These are phyloP conservation scores for Drosophila baimaii DNA, from an alignment of 1,140 invertebrate genomes.

Conservation along the genomic window DNA sequence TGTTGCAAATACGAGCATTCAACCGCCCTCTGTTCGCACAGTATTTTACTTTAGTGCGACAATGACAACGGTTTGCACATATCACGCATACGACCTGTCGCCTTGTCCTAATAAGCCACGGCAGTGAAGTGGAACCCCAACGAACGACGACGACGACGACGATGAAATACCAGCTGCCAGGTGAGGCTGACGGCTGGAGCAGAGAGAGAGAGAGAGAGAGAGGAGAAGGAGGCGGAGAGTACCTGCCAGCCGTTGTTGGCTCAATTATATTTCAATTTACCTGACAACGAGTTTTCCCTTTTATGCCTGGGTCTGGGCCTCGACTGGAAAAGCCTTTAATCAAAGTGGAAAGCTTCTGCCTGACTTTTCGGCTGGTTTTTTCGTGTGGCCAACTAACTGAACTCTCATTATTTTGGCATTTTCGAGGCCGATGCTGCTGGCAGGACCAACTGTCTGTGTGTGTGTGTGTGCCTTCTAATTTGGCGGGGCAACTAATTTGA, in stretches of 20 bases:
- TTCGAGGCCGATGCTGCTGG: slow-evolving; percentile 37
- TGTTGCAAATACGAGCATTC: slow-evolving; percentile 42
- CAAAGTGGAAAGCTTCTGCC: slow-evolving; percentile 46
- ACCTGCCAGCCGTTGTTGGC: slow-evolving; percentile 16
- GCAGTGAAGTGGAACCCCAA: slow-evolving; percentile 26
- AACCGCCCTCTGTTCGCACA: not conserved
- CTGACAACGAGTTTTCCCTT: slow-evolving; percentile 41
- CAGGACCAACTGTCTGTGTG: slow-evolving; percentile 13
- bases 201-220: too few species aligned
- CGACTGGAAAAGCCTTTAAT: slow-evolving; percentile 51
- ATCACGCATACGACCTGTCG: slow-evolving; percentile 77
- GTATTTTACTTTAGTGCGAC: slow-evolving; percentile 19
- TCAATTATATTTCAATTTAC: slow-evolving; percentile 83
- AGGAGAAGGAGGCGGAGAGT: too few species aligned
- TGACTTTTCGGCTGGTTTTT: slow-evolving; percentile 32
- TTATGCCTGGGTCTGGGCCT: too few species aligned
- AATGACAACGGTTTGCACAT: slow-evolving; percentile 38
- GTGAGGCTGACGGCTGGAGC: slow-evolving; percentile 14
- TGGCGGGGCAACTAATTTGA: slow-evolving; percentile 68
- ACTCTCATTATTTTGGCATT: slow-evolving; percentile 74
- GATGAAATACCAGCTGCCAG: slow-evolving; percentile 51
- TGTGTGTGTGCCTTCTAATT: slow-evolving; percentile 59
- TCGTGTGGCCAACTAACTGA: slow-evolving; percentile 22
- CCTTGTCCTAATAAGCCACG: slow-evolving; percentile 59
- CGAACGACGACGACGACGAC: too few species aligned